phyloP scores from a whole-genome alignment of 1,140 invertebrate species.

The Brachionus koreanus region DNA sequence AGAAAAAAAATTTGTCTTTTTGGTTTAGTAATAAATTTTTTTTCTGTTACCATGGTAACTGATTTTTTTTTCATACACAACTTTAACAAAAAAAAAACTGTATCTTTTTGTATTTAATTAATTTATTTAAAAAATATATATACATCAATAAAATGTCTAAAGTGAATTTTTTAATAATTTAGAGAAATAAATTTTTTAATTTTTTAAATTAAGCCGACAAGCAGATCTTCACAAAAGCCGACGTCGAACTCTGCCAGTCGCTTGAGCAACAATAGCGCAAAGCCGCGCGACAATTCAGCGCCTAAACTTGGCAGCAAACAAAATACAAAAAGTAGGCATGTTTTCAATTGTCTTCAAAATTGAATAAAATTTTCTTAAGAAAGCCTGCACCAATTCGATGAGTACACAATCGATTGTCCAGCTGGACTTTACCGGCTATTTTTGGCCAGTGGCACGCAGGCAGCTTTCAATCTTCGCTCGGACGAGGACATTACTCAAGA shows the following conservation, averaged over 20 bases:
- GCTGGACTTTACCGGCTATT: conserved; percentile 54
- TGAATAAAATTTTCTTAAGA: not conserved
- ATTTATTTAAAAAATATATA: not conserved
- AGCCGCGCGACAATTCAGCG: not conserved
- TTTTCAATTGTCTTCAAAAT: not conserved
- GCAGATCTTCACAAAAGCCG: conserved; percentile 22
- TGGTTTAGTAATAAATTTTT: not conserved
- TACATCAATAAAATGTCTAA: not conserved
- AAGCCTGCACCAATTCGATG: not conserved
- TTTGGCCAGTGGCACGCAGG: conserved; percentile 54
- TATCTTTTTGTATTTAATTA: not conserved
- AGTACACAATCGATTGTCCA: conserved; percentile 49
- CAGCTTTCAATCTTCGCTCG: conserved; percentile 52
- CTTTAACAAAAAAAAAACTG: not conserved
- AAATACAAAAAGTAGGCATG: not conserved
- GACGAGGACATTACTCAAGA: conserved; percentile 56
- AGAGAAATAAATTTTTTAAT: not conserved
- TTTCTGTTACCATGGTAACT: not conserved
- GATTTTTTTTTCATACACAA: not conserved
- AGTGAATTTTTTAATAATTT: not conserved
- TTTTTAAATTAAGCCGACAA: not conserved
- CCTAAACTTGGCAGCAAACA: not conserved
- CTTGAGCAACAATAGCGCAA: not conserved
- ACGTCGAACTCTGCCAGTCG: not conserved
- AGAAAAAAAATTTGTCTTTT: not conserved